A percentile compares a stretch with the other conserved stretches of the same genome.
phyloP scores from a whole-genome alignment of 1,140 invertebrate genomes.

The Zaprionus ornatus region DNA sequence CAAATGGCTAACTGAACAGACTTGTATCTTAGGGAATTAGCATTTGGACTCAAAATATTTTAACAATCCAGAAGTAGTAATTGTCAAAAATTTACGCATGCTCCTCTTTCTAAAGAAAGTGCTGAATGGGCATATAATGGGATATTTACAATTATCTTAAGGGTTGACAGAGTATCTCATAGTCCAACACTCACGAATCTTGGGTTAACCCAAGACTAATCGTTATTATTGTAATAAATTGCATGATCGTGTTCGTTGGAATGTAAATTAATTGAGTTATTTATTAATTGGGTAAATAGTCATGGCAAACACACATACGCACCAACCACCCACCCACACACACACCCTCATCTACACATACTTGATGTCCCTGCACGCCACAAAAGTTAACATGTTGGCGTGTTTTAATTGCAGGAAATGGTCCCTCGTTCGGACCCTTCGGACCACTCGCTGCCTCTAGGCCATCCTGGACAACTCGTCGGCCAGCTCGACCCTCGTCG shows the following conservation, averaged over 20 bases:
- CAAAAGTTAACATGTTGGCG: slow-evolving; percentile 55
- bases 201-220: background rate
- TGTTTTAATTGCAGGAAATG: slow-evolving; percentile 66
- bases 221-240: slow-evolving; percentile 1
- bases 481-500: background rate
- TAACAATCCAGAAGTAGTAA: background rate
- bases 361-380: background rate
- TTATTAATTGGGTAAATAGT: slow-evolving; percentile 43
- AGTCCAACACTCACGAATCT: background rate
- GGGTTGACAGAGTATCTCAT: too few species aligned
- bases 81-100: too few species aligned
- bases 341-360: background rate
- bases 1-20: background rate
- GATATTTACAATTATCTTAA: too few species aligned
- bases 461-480: background rate
- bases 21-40: background rate
- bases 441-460: background rate
- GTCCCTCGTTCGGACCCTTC: slow-evolving; percentile 4
- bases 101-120: background rate
- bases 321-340: slow-evolving; percentile 11
- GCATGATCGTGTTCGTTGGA: slow-evolving; percentile 30
- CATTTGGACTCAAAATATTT: background rate
- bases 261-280: slow-evolving; percentile 31
- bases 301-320: slow-evolving; percentile 4
- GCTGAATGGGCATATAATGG: too few species aligned